A percentile compares a stretch with the other conserved stretches of the same genome.
Conservation (phyloP, 2,888 invertebrate genomes). For the Cyclophora albipunctata region DNA sequence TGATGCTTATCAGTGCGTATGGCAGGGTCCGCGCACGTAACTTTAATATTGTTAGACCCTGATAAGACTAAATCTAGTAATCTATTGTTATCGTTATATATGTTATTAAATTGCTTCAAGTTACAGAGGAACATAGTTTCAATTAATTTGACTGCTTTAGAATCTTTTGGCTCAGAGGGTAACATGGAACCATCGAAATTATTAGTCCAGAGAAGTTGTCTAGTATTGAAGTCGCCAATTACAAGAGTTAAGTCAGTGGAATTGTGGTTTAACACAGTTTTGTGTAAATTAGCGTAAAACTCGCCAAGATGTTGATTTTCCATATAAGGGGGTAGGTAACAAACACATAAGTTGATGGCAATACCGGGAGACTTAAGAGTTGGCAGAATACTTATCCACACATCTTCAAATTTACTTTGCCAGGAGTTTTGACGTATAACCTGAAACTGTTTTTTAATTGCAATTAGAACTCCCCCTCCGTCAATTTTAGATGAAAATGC, state of each 20-base stretch:
- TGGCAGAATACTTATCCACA: slow-evolving; percentile 9
- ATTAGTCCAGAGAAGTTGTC: slow-evolving; percentile 1
- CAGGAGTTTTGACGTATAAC: slow-evolving; percentile 10
- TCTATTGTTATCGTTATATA: too few relatives aligned
- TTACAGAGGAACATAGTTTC: too few relatives aligned
- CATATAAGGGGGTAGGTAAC: slow-evolving; percentile 12
- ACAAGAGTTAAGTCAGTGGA: background rate
- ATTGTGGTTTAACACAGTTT: background rate
- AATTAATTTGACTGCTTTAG: too few relatives aligned
- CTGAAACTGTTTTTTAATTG: slow-evolving; percentile 8
- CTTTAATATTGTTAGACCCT: too few relatives aligned
- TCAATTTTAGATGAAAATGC: slow-evolving; percentile 1
- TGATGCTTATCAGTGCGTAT: too few relatives aligned
- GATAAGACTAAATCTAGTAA: too few relatives aligned
- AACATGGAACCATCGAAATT: too few relatives aligned
- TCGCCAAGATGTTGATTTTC: background rate
- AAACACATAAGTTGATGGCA: slow-evolving; percentile 10
- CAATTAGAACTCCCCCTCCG: slow-evolving; percentile 13
- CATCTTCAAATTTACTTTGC: slow-evolving; percentile 14
- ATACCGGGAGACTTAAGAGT: too few relatives aligned
- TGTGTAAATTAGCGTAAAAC: slow-evolving; percentile 4
- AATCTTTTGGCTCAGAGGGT: too few relatives aligned
- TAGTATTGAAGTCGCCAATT: slow-evolving; percentile 3
- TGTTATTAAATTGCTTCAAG: too few relatives aligned
- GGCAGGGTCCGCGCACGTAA: too few relatives aligned